phyloP scores from a whole-genome alignment of 2,888 invertebrate species.

The Stomorhina lunata region DNA sequence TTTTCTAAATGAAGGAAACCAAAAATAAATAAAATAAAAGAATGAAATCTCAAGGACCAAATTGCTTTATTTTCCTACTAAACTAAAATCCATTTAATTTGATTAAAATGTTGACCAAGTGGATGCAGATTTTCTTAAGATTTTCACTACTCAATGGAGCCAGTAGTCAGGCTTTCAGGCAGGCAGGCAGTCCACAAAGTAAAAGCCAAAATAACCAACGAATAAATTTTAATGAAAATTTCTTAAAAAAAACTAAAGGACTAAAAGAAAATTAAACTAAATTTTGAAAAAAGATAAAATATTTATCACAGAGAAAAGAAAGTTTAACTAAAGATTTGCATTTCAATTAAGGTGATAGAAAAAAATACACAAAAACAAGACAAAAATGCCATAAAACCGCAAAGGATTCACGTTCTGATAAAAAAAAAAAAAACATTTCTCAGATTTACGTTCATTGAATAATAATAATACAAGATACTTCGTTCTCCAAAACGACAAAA shows the following conservation, averaged over 20 bases:
- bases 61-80: not conserved
- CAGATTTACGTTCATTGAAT: slow-evolving; percentile 61
- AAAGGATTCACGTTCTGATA: slow-evolving; percentile 56
- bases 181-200: slow-evolving; percentile 15
- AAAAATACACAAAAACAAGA: slow-evolving; percentile 10
- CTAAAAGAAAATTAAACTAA: not conserved
- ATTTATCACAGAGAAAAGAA: too few relatives aligned
- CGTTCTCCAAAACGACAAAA: slow-evolving; percentile 36
- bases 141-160: not conserved
- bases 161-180: not conserved
- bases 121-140: slow-evolving; percentile 44
- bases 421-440: slow-evolving; percentile 30
- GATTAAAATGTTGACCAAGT: slow-evolving; percentile 61
- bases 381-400: slow-evolving; percentile 56
- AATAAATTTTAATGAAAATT: slow-evolving; percentile 50
- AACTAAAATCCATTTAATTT: slow-evolving; percentile 48
- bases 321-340: slow-evolving; percentile 57
- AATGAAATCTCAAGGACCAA: not conserved
- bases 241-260: not conserved
- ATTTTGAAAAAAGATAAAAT: too few relatives aligned
- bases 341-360: slow-evolving; percentile 60
- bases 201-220: slow-evolving; percentile 35
- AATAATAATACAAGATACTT: slow-evolving; percentile 49
- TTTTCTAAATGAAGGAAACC: not conserved
- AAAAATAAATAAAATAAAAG: too few relatives aligned